Conservation (phyloP, 2,797 vertebrate species). For the Neosilurus hyrtlii region DNA sequence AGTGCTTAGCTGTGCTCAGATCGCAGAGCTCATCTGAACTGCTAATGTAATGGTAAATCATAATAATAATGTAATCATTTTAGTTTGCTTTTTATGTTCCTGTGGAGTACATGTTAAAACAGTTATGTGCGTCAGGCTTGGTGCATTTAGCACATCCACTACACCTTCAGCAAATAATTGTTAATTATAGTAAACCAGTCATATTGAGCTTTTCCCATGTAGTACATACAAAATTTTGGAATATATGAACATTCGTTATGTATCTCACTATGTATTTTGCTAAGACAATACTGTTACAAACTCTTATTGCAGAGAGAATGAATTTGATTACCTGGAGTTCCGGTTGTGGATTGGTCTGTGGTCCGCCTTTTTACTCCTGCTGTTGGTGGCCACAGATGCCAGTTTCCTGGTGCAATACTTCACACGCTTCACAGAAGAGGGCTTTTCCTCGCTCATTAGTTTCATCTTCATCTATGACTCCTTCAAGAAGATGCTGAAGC, state of each 20-base stretch:
- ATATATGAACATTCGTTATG: not conserved
- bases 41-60: too few relatives aligned
- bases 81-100: too few relatives aligned
- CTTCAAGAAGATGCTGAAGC: conserved; percentile 98
- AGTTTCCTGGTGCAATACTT: conserved; percentile 98
- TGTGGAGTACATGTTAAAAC: too few relatives aligned
- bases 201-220: too few relatives aligned
- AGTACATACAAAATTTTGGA: not conserved
- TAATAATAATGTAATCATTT: too few relatives aligned
- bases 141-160: too few relatives aligned
- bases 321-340: conserved; percentile 94
- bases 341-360: conserved; percentile 97
- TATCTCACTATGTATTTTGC: not conserved
- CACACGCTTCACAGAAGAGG: conserved; percentile 97
- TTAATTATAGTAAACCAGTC: too few relatives aligned
- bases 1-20: too few relatives aligned
- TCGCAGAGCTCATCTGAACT: too few relatives aligned
- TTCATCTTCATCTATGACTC: conserved; percentile 99
- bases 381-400: conserved; percentile 91
- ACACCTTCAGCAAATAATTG: too few relatives aligned
- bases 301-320: conserved; percentile 78
- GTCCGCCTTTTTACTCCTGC: conserved; percentile 91
- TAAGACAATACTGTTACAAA: not conserved
- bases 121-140: too few relatives aligned
- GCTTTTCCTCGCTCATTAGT: conserved; percentile 97